phyloP scores from a whole-genome alignment of 2,113 vertebrate genomes.

The Sylvilagus bachmani region DNA sequence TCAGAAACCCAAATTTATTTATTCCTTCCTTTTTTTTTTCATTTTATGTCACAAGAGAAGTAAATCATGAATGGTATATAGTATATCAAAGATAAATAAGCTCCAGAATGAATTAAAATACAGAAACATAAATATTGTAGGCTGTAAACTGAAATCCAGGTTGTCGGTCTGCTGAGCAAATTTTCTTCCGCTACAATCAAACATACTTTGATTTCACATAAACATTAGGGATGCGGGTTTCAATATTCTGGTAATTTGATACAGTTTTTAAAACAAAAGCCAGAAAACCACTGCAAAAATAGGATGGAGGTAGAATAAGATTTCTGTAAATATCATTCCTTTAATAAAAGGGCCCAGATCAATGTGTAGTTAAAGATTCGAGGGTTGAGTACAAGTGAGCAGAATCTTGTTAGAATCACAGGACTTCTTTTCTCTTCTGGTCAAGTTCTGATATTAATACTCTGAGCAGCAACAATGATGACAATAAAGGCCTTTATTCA shows the following conservation, averaged over 20 bases:
- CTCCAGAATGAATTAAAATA: slow-evolving; percentile 14
- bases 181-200: slow-evolving; percentile 53
- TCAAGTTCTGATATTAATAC: neutral
- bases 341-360: slow-evolving; percentile 23
- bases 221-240: neutral
- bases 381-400: neutral
- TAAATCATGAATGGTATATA: neutral
- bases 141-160: neutral
- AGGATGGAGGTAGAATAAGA: neutral
- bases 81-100: neutral
- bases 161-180: neutral
- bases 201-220: slow-evolving; percentile 26
- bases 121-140: slow-evolving; percentile 30
- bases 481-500: neutral
- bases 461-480: neutral
- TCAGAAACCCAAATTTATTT: neutral
- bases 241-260: neutral
- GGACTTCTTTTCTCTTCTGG: slow-evolving; percentile 21
- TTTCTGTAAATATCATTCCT: neutral
- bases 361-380: neutral
- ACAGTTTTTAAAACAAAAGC: slow-evolving; percentile 44
- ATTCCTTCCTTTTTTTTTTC: slow-evolving; percentile 36
- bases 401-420: neutral
- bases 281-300: neutral
- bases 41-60: neutral